These are phyloP conservation scores for Actinemys pallida DNA, from an alignment of 2,113 vertebrate species.

Conservation along the genomic window DNA sequence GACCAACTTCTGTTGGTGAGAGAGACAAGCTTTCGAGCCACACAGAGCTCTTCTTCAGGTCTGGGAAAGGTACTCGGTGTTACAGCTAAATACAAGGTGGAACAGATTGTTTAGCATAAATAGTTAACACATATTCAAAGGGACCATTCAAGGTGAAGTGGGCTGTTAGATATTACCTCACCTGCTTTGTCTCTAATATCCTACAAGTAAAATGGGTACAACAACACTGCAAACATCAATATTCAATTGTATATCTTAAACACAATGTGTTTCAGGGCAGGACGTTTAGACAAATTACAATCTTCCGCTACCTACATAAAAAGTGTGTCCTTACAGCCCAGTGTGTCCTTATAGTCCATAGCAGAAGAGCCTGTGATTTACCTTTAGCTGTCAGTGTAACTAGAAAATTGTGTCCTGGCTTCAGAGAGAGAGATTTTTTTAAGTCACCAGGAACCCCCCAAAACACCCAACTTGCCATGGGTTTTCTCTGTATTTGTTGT, in stretches of 20 bases:
- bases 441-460: neutral
- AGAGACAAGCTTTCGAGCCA: neutral
- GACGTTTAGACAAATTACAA: neutral
- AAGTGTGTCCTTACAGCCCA: neutral
- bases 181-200: neutral
- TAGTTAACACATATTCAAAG: too few species aligned
- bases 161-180: neutral
- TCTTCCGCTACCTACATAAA: neutral
- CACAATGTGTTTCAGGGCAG: neutral
- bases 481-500: rapidly evolving
- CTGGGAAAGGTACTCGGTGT: neutral
- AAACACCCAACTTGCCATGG: neutral
- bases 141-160: neutral
- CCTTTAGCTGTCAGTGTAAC: neutral
- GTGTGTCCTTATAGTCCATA: neutral
- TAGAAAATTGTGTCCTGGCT: neutral
- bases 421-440: neutral
- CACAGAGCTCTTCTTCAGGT: neutral
- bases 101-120: neutral
- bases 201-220: neutral
- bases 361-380: neutral
- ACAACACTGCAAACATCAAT: neutral
- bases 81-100: neutral
- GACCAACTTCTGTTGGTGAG: neutral
- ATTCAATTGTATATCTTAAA: neutral